Evolutionary conservation across 2,888 invertebrate genomes (phyloP).

Genomic region (Brachylomia viminalis): DNA sequence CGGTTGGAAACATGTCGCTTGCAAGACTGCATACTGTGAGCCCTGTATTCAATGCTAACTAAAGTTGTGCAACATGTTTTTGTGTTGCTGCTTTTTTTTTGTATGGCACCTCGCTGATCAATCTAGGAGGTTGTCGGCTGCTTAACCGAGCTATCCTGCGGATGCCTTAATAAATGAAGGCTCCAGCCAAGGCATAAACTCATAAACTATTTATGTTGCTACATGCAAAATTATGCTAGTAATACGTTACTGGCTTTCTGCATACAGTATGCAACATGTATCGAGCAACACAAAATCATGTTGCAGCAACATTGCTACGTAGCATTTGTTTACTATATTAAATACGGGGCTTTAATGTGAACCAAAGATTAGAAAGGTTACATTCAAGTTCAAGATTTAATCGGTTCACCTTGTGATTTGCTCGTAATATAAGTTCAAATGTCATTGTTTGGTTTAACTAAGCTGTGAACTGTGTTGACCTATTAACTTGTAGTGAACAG

Average conservation of each 20-base stretch:
- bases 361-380: conserved; percentile 59
- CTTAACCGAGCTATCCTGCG: background rate
- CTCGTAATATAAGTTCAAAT: conserved; percentile 44
- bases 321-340: background rate
- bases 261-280: background rate
- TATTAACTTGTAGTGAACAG: background rate
- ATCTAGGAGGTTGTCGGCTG: too few relatives aligned
- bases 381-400: conserved; percentile 66
- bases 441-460: conserved; percentile 26
- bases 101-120: too few relatives aligned
- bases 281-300: background rate
- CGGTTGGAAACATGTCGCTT: background rate
- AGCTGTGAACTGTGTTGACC: conserved; percentile 42
- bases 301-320: background rate
- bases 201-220: background rate
- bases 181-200: background rate
- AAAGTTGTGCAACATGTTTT: background rate
- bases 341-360: conserved; percentile 15
- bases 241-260: background rate
- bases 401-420: conserved; percentile 55
- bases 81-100: background rate
- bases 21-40: background rate
- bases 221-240: background rate
- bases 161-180: background rate
- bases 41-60: background rate